Percentiles rank a stretch among this genome's conserved stretches.
Evolutionary conservation across 2,797 vertebrate genomes (phyloP).

Genomic region (Sus cebifrons): DNA sequence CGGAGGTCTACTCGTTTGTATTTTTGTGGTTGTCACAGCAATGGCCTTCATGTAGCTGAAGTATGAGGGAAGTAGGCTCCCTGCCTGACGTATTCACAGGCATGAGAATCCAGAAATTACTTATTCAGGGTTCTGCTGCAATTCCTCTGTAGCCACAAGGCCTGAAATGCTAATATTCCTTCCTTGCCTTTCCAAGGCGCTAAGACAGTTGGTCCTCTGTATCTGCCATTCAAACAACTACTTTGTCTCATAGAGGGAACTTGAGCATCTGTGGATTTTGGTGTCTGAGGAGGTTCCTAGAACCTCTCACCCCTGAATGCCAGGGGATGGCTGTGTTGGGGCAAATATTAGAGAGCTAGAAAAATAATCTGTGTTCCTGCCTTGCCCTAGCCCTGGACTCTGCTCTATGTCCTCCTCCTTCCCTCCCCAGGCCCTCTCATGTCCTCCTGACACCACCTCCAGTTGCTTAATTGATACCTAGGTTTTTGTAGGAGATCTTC

Average conservation of each 20-base stretch:
- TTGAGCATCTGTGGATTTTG: no score
- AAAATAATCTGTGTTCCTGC: neutral
- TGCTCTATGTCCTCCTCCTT: neutral
- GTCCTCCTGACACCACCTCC: neutral
- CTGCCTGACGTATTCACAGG: neutral
- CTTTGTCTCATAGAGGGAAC: no score
- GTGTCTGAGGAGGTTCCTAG: no score
- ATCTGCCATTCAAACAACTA: no score
- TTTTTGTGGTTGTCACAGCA: neutral
- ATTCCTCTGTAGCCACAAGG: rapidly evolving
- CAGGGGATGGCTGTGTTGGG: neutral
- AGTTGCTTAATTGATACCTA: neutral
- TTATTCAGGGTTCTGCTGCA: neutral
- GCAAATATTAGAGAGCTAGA: neutral
- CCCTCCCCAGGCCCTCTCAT: neutral
- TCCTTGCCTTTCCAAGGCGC: neutral
- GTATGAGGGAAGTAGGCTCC: neutral
- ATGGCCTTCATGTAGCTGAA: neutral
- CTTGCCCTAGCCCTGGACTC: neutral
- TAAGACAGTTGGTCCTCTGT: no score
- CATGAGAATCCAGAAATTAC: neutral
- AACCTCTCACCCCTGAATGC: no score
- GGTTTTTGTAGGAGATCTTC: constrained; percentile 7
- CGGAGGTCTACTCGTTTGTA: no score
- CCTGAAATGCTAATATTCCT: neutral